Evolutionary conservation across 2,888 invertebrate genomes (phyloP).

Genomic region (Synanthedon tipuliformis): DNA sequence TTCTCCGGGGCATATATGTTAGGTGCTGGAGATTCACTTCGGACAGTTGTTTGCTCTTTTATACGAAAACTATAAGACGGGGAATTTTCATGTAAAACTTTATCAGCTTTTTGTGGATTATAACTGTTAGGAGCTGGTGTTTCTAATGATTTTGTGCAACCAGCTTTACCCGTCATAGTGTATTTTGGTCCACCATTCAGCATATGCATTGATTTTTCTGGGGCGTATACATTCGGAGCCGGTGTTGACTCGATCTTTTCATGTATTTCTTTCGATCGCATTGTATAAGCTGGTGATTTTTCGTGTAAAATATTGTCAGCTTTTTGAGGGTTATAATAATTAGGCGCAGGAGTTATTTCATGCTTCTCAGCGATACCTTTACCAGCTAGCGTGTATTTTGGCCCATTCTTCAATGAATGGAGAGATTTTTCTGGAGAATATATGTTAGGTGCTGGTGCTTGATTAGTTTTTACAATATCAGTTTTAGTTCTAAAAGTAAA

Average conservation of each 20-base stretch:
- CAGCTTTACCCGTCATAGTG: constrained; percentile 76
- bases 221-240: constrained; percentile 75
- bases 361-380: constrained; percentile 69
- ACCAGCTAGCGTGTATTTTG: constrained; percentile 75
- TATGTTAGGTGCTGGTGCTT: constrained; percentile 61
- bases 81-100: constrained; percentile 69
- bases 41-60: constrained; percentile 71
- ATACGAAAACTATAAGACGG: constrained; percentile 80
- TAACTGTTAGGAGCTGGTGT: constrained; percentile 74
- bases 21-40: constrained; percentile 77
- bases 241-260: constrained; percentile 76
- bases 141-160: constrained; percentile 65
- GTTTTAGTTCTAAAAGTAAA: constrained; percentile 69
- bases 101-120: constrained; percentile 71
- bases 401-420: constrained; percentile 66
- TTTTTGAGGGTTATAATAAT: constrained; percentile 71
- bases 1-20: constrained; percentile 75
- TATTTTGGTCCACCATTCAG: constrained; percentile 75
- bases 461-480: constrained; percentile 32
- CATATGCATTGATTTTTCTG: constrained; percentile 72
- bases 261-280: constrained; percentile 75
- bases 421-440: constrained; percentile 69
- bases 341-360: constrained; percentile 73
- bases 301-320: constrained; percentile 68
- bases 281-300: constrained; percentile 77